phyloP scores from a whole-genome alignment of 2,113 vertebrate species.

The Crotalus viridis region DNA sequence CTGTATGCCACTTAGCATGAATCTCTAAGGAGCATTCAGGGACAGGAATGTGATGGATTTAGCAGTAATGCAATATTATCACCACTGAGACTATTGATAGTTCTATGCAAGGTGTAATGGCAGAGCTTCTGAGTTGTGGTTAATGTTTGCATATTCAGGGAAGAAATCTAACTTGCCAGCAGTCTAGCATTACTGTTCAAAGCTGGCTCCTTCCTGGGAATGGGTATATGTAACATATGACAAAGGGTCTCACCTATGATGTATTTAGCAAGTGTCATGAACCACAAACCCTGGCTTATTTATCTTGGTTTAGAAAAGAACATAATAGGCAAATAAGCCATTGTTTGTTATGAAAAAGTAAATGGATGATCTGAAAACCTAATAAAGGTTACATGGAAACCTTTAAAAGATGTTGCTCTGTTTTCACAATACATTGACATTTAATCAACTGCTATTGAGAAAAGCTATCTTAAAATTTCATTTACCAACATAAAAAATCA shows the following conservation, averaged over 20 bases:
- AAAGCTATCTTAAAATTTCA: neutral
- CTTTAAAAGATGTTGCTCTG: neutral
- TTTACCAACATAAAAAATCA: neutral
- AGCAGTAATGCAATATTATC: slow-evolving; percentile 17
- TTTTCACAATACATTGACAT: neutral
- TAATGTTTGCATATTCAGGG: slow-evolving; percentile 12
- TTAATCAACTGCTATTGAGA: neutral
- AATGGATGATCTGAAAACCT: neutral
- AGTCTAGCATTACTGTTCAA: neutral
- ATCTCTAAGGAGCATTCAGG: slow-evolving; percentile 45
- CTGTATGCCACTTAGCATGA: slow-evolving; percentile 23
- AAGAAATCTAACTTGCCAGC: neutral
- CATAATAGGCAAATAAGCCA: neutral
- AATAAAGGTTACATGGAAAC: neutral
- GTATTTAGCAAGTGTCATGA: neutral
- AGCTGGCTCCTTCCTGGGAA: neutral
- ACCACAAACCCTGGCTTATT: neutral
- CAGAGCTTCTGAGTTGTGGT: slow-evolving; percentile 54
- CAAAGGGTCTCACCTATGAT: neutral
- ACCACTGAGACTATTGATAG: slow-evolving; percentile 25
- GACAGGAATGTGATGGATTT: slow-evolving; percentile 19
- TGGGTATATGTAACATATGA: neutral
- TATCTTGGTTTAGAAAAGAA: neutral
- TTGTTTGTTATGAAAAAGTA: neutral
- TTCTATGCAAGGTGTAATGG: slow-evolving; percentile 37